Conservation (phyloP, 1,140 invertebrate species). For the Oppia nitens region DNA sequence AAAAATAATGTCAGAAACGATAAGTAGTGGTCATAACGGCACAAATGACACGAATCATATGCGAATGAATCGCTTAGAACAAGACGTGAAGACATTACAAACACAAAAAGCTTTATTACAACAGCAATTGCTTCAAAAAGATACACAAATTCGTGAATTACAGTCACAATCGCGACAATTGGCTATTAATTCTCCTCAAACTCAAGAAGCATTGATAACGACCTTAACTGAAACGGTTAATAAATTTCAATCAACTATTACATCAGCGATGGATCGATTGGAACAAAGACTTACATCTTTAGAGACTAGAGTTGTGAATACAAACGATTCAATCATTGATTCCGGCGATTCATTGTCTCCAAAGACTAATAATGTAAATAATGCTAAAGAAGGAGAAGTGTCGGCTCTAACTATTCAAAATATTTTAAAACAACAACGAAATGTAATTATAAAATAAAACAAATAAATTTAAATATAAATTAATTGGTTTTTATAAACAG, state of each 20-base stretch:
- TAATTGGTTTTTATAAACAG: not conserved
- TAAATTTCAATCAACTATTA: not conserved
- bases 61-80: not conserved
- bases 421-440: not conserved
- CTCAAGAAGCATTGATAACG: not conserved
- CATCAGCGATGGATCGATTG: not conserved
- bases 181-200: not conserved
- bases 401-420: not conserved
- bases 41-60: not conserved
- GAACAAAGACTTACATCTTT: not conserved
- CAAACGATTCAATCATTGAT: not conserved
- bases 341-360: not conserved
- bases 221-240: not conserved
- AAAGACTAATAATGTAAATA: not conserved
- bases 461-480: not conserved
- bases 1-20: not conserved
- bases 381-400: too few relatives aligned
- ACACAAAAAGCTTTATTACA: conserved; percentile 3
- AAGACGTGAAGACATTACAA: not conserved
- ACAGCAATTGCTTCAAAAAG: conserved; percentile 3
- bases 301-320: not conserved
- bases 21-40: not conserved
- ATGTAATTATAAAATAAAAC: not conserved
- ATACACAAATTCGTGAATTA: conserved; percentile 3
- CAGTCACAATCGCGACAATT: not conserved